Evolutionary conservation across 2,797 vertebrate species (phyloP).

Genomic region (Graptemys geographica): DNA sequence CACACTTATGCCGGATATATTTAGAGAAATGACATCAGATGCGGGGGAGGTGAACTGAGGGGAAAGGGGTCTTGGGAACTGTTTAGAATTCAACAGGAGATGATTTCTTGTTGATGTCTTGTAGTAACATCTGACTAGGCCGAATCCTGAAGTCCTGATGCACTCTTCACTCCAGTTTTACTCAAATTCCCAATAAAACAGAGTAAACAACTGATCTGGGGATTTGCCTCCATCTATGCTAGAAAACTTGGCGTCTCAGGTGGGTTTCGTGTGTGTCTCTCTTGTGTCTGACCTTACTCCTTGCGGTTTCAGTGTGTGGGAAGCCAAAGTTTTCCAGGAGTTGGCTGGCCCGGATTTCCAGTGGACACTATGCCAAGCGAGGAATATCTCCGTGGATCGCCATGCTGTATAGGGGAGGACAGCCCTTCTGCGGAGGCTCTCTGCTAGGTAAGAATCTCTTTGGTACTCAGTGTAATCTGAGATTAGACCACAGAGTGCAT

Average conservation of each 20-base stretch:
- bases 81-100: background rate
- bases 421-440: slow-evolving; percentile 67
- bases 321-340: slow-evolving; percentile 69
- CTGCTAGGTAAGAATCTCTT: slow-evolving; percentile 70
- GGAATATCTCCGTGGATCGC: slow-evolving; percentile 78
- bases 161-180: background rate
- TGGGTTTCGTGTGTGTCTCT: background rate
- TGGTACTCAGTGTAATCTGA: rapidly evolving
- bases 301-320: slow-evolving; percentile 77
- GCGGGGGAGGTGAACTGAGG: background rate
- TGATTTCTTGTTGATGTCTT: background rate
- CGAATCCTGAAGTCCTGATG: background rate
- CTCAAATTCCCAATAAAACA: background rate
- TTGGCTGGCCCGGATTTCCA: slow-evolving; percentile 60
- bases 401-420: slow-evolving; percentile 64
- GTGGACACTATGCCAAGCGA: slow-evolving; percentile 50
- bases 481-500: background rate
- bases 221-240: background rate
- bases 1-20: background rate
- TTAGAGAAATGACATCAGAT: background rate
- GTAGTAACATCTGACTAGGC: background rate
- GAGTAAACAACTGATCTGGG: background rate
- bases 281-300: background rate
- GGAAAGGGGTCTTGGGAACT: background rate
- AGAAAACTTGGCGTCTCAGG: background rate